phyloP scores from a whole-genome alignment of 1,140 invertebrate genomes.

The Microplitis mediator region DNA sequence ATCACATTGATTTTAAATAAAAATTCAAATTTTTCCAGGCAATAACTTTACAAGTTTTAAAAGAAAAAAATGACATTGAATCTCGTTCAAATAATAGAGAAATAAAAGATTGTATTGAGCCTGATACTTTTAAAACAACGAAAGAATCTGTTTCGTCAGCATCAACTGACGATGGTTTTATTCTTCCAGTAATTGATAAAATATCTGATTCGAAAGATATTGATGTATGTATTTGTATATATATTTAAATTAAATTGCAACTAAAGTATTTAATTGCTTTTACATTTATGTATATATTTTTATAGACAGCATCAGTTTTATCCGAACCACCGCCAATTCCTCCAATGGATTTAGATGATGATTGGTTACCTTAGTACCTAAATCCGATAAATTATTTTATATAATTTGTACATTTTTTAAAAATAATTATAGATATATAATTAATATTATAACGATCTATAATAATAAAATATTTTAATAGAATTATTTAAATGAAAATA shows the following conservation, averaged over 20 bases:
- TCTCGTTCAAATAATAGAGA: neutral
- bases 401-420: neutral
- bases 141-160: neutral
- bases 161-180: neutral
- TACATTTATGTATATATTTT: conserved; percentile 32
- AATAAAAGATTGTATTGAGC: neutral
- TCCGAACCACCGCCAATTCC: conserved; percentile 50
- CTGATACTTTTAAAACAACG: neutral
- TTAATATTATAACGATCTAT: neutral
- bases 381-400: no score
- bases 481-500: neutral
- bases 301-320: conserved; percentile 31
- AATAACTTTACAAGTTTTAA: conserved; percentile 47
- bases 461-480: neutral
- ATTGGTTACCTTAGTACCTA: conserved; percentile 27
- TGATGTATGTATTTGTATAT: neutral
- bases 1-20: neutral
- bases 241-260: neutral
- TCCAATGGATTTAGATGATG: conserved; percentile 38
- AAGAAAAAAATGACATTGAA: conserved; percentile 27
- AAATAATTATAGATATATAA: neutral
- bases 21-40: conserved; percentile 35
- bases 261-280: neutral
- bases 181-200: neutral
- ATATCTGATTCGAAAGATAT: neutral